Percentiles rank a stretch among this genome's conserved stretches.
Evolutionary conservation across 2,888 invertebrate species (phyloP).

Genomic region (Liodrosophila aerea): DNA sequence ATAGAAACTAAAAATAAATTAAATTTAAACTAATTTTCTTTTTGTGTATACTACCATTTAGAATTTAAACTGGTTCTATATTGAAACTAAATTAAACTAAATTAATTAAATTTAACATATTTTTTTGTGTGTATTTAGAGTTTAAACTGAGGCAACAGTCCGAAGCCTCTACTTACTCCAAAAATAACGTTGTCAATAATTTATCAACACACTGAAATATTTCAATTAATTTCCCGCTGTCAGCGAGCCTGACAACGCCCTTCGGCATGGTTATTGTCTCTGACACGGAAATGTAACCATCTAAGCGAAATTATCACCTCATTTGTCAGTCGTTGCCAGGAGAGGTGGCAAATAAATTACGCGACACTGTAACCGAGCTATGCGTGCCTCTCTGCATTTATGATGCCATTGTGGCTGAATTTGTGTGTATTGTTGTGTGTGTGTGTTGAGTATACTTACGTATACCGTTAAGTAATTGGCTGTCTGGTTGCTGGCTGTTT

Average conservation of each 20-base stretch:
- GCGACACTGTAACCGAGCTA: conserved; percentile 8
- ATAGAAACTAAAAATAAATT: too few species aligned
- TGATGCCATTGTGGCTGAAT: not conserved
- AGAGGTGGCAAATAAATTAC: conserved; percentile 20
- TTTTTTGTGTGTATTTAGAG: too few species aligned
- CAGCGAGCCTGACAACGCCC: not conserved
- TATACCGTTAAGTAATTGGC: too few species aligned
- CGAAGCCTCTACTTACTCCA: too few species aligned
- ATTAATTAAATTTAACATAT: too few species aligned
- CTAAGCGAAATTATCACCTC: conserved; percentile 16
- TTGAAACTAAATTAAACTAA: too few species aligned
- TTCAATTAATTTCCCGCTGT: conserved; percentile 13
- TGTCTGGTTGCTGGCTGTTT: too few species aligned
- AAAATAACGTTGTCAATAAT: not conserved
- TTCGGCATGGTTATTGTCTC: too few species aligned
- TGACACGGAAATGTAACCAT: not conserved
- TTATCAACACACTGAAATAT: not conserved
- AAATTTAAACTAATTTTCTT: too few species aligned
- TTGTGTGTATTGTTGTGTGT: not conserved
- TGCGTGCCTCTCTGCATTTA: not conserved
- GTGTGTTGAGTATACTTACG: not conserved
- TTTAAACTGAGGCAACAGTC: not conserved
- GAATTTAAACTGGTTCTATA: too few species aligned
- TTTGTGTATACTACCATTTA: too few species aligned
- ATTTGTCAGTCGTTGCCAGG: conserved; percentile 19